Base-by-base conservation (phyloP, 2,113 vertebrate species). In the Dromas ardeola region DNA sequence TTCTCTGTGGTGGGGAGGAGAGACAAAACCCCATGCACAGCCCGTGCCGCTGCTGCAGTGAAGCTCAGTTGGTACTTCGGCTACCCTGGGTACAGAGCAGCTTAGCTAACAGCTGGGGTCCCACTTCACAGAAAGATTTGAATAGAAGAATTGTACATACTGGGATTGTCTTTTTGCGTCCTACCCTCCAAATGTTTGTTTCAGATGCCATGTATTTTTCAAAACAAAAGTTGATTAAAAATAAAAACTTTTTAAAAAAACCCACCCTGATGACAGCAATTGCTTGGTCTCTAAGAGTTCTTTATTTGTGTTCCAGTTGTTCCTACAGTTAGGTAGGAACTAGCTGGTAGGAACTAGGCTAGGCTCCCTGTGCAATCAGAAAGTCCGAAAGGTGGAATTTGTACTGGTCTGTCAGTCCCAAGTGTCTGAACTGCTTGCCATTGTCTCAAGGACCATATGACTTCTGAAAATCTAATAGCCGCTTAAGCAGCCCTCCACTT, bases 281-380 rank as follows among this genome's bases (percentile, higher is more conserved):
- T 0, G 0, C 10, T 80, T 73, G 32, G 55, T 40, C 52, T 81
- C 0, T 26, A 42, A 43, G 29, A 70, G 15, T 63, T 81, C 26
- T 72, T 61, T 27, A 30, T 81, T 79, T 91, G 36, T 38, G 29
- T 53, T 91, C 18, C 1, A 2, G n/a, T 25, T 74, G 15, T 53
- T 73, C 45, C 55, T 67, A 38, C 21, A 34, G 40, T 47, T 72
- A 72, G 16, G 36, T 62, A 26, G 36, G 61, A 62, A 38, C 36
- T 38, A 62, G 16, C 36, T 26, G 15, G 61, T 18, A 27, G 61
- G 36, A 40, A 27, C 25, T 62, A 27, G 61, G 26, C 61, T 30
- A 59, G 32, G 49, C 21, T 72, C 19, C 25, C 62, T 27, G 30
- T 56, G 11, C 43, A 52, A 50, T n/a, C 21, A 62, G 38, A 42